Evolutionary conservation across 2,113 vertebrate species (phyloP).

Genomic region (Shinisaurus crocodilurus): DNA sequence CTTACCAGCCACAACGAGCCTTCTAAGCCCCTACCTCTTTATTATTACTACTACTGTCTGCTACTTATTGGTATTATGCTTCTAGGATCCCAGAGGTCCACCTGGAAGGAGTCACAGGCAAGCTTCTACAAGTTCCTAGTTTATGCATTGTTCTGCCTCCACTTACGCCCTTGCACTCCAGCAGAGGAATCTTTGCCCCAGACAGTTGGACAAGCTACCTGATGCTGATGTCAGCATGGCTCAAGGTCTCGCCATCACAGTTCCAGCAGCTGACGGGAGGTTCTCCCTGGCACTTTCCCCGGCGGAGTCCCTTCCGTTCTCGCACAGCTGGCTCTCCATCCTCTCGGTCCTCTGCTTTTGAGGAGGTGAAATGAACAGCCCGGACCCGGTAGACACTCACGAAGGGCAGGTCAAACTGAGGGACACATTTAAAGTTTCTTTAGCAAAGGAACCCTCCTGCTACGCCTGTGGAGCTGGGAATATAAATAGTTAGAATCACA

Average conservation of each 20-base stretch:
- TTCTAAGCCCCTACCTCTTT: background rate
- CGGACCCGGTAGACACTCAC: slow-evolving; percentile 85
- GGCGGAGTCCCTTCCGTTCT: slow-evolving; percentile 52
- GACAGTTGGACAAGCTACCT: slow-evolving; percentile 59
- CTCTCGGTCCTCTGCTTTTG: slow-evolving; percentile 52
- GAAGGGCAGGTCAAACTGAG: slow-evolving; percentile 85
- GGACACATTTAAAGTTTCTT: background rate
- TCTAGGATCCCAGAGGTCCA: background rate
- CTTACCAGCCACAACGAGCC: background rate
- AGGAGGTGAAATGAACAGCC: slow-evolving; percentile 76
- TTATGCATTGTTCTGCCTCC: background rate
- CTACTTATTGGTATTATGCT: background rate
- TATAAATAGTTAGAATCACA: background rate
- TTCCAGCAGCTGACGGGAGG: slow-evolving; percentile 77
- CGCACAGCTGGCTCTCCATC: slow-evolving; percentile 12
- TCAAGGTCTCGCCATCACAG: slow-evolving; percentile 83
- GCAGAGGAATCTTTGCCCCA: background rate
- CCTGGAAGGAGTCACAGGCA: background rate
- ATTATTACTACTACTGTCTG: background rate
- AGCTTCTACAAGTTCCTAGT: background rate
- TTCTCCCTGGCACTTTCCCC: slow-evolving; percentile 68
- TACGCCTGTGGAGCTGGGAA: background rate
- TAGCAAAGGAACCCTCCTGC: background rate
- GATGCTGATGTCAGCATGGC: slow-evolving; percentile 73
- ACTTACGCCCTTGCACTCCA: background rate